A percentile compares a stretch with the other conserved stretches of the same genome.
Conservation (phyloP, 2,797 vertebrate species). For the Sebastes matsubarae region DNA sequence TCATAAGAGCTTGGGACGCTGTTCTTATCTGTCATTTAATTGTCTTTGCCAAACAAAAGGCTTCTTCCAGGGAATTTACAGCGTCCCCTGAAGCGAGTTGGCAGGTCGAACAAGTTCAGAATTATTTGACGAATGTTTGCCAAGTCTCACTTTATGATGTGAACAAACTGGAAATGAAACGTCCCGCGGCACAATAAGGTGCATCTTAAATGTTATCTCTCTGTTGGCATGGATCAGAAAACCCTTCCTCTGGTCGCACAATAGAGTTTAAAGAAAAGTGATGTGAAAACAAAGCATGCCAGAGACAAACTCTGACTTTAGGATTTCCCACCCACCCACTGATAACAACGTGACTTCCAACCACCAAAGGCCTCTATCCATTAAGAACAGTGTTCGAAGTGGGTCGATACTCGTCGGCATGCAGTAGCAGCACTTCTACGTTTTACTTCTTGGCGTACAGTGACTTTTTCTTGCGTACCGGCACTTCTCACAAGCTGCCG, state of each 20-base stretch:
- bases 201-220: not conserved
- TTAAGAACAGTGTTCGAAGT: not conserved
- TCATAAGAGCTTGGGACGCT: conserved; percentile 5
- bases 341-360: not conserved
- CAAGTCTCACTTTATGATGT: not conserved
- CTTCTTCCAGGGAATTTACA: not conserved
- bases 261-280: not conserved
- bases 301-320: not conserved
- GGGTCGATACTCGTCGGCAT: too few relatives aligned
- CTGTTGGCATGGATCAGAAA: not conserved
- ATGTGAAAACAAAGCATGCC: not conserved
- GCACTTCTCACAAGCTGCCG: too few relatives aligned
- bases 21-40: not conserved
- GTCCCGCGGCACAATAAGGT: not conserved
- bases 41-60: not conserved
- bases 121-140: not conserved
- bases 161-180: not conserved
- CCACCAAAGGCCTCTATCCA: not conserved
- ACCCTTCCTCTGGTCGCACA: not conserved
- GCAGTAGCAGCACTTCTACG: too few relatives aligned
- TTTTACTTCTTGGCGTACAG: too few relatives aligned
- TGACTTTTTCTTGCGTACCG: too few relatives aligned
- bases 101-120: not conserved
- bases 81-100: not conserved
- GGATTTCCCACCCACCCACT: not conserved